Percentiles rank a stretch among this genome's conserved stretches.
These are phyloP conservation scores for Diplazon laetatorius DNA, from an alignment of 2,888 invertebrate species.

Conservation along the genomic window DNA sequence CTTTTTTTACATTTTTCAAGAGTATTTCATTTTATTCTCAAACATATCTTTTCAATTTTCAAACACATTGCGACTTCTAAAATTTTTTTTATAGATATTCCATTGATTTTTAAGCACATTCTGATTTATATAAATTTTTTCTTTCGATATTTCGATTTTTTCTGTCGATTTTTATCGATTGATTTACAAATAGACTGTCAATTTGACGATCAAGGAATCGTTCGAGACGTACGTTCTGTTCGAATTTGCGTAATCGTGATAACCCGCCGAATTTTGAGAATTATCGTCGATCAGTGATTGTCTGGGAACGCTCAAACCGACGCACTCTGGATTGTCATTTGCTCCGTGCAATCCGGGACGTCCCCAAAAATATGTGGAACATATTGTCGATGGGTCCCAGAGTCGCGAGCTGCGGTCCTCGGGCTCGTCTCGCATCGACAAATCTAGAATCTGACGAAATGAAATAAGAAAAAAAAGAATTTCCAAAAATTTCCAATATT, in stretches of 20 bases:
- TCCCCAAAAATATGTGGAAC: slow-evolving; percentile 81
- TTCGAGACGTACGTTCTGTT: slow-evolving; percentile 75
- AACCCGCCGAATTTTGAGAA: not conserved
- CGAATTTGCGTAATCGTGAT: not conserved
- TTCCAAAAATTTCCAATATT: no score
- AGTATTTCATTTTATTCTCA: no score
- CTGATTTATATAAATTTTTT: no score
- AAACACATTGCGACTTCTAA: no score
- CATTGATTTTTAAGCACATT: no score
- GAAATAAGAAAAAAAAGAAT: not conserved
- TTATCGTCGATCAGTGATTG: slow-evolving; percentile 70
- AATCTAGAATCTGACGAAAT: slow-evolving; percentile 71
- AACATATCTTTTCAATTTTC: no score
- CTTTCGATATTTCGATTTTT: no score
- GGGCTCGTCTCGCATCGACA: slow-evolving; percentile 56
- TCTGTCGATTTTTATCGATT: no score
- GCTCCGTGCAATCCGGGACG: slow-evolving; percentile 74
- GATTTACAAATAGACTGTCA: slow-evolving; percentile 78
- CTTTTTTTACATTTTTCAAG: not conserved
- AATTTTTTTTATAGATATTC: no score
- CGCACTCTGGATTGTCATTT: slow-evolving; percentile 81
- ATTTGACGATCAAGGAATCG: slow-evolving; percentile 78
- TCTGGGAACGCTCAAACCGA: slow-evolving; percentile 80
- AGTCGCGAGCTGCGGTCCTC: slow-evolving; percentile 77
- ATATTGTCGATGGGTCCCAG: slow-evolving; percentile 81